A percentile compares a stretch with the other conserved stretches of the same genome.
phyloP scores from a whole-genome alignment of 2,113 vertebrate species.

The Spea multiplicata region DNA sequence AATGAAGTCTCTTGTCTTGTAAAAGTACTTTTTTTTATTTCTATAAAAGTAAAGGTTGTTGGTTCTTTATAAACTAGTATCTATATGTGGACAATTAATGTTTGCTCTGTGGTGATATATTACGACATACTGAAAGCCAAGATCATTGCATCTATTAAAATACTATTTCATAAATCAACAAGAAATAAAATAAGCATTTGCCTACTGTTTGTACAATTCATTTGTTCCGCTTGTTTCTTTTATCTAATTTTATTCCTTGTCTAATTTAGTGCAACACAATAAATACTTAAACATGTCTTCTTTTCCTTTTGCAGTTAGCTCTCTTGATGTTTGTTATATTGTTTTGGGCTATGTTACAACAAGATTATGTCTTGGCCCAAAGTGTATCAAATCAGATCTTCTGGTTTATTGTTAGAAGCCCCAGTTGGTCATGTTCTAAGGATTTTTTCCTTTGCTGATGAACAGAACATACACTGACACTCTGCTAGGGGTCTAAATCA shows the following conservation, averaged over 20 bases:
- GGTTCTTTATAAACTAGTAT: background rate
- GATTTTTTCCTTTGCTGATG: constrained; percentile 55
- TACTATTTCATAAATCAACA: no score
- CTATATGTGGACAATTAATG: constrained; percentile 5
- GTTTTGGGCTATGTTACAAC: constrained; percentile 60
- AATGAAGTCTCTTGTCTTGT: no score
- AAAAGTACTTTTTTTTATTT: no score
- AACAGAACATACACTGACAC: constrained; percentile 58
- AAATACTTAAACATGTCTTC: constrained; percentile 61
- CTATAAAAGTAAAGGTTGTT: no score
- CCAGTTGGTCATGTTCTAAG: constrained; percentile 63
- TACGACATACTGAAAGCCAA: no score
- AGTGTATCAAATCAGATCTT: constrained; percentile 75
- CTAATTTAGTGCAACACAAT: constrained; percentile 73
- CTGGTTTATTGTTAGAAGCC: constrained; percentile 65
- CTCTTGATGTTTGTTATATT: constrained; percentile 56
- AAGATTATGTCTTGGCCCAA: constrained; percentile 64
- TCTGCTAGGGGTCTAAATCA: constrained; percentile 70
- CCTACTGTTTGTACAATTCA: background rate
- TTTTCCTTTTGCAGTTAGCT: constrained; percentile 43
- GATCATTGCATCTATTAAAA: no score
- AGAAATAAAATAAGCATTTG: background rate
- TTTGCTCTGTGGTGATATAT: no score
- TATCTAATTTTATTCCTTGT: constrained; percentile 40
- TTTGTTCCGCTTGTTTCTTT: background rate